Conservation (phyloP, 2,113 vertebrate species). For the Channa argus region DNA sequence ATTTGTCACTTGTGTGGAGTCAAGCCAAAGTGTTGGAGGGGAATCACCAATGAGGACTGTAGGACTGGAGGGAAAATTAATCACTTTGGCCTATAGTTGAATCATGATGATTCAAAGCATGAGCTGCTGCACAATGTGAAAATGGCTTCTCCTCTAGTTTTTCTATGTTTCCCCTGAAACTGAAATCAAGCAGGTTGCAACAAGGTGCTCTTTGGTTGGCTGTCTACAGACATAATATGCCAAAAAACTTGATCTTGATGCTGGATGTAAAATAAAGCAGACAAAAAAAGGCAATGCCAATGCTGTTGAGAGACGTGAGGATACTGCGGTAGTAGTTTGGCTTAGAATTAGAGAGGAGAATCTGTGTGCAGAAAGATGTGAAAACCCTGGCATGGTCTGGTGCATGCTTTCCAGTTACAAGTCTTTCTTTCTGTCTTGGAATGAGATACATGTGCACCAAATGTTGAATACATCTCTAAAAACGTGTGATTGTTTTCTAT, state of each 20-base stretch:
- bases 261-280: slow-evolving; percentile 48
- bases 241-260: slow-evolving; percentile 43
- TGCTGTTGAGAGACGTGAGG: slow-evolving; percentile 42
- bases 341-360: slow-evolving; percentile 54
- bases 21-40: slow-evolving; percentile 53
- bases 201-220: slow-evolving; percentile 24
- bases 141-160: slow-evolving; percentile 33
- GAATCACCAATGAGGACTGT: slow-evolving; percentile 62
- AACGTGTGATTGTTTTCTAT: neutral
- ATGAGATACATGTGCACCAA: slow-evolving; percentile 3
- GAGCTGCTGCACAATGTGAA: slow-evolving; percentile 37
- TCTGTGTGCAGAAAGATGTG: slow-evolving; percentile 42
- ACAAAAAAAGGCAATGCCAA: slow-evolving; percentile 13
- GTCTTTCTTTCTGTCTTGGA: slow-evolving; percentile 10
- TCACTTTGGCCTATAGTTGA: slow-evolving; percentile 25
- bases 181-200: slow-evolving; percentile 29
- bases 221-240: slow-evolving; percentile 45
- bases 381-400: slow-evolving; percentile 41
- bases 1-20: slow-evolving; percentile 58
- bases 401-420: slow-evolving; percentile 36
- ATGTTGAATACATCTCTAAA: slow-evolving; percentile 18
- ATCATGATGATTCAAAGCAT: slow-evolving; percentile 73
- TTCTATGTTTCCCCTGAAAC: slow-evolving; percentile 25
- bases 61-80: slow-evolving; percentile 64
- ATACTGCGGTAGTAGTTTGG: slow-evolving; percentile 38